These are phyloP conservation scores for Cydia fagiglandana DNA, from an alignment of 1,140 invertebrate species.

Conservation along the genomic window DNA sequence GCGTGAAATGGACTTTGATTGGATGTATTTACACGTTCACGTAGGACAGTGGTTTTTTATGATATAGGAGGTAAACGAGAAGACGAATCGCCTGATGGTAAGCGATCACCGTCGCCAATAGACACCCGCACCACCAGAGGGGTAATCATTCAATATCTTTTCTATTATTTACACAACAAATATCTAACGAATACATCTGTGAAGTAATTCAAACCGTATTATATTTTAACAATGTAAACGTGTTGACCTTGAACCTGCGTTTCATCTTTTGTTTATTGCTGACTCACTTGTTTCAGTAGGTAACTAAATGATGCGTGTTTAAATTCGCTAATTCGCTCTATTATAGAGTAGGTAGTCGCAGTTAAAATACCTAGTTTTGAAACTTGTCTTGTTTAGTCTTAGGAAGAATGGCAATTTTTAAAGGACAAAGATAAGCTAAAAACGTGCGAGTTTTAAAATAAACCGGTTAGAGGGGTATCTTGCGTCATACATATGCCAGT, in stretches of 20 bases:
- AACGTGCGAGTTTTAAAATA: neutral
- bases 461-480: neutral
- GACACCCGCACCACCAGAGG: no score
- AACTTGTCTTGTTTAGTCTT: neutral
- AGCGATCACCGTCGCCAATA: no score
- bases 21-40: no score
- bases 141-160: no score
- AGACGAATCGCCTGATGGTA: no score
- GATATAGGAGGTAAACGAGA: no score
- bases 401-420: neutral
- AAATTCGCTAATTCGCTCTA: slow-evolving; percentile 3
- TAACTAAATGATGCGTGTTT: neutral
- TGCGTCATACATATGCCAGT: neutral
- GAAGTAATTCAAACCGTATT: no score
- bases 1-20: no score
- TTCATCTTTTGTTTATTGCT: slow-evolving; percentile 23
- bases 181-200: no score
- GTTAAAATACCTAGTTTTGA: neutral
- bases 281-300: slow-evolving; percentile 13
- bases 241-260: neutral
- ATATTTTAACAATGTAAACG: no score
- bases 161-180: no score
- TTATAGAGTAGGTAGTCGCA: neutral
- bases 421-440: neutral
- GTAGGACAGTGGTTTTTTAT: no score